A percentile compares a stretch with the other conserved stretches of the same genome.
phyloP scores from a whole-genome alignment of 1,140 invertebrate genomes.

The Mizuhopecten yessoensis region DNA sequence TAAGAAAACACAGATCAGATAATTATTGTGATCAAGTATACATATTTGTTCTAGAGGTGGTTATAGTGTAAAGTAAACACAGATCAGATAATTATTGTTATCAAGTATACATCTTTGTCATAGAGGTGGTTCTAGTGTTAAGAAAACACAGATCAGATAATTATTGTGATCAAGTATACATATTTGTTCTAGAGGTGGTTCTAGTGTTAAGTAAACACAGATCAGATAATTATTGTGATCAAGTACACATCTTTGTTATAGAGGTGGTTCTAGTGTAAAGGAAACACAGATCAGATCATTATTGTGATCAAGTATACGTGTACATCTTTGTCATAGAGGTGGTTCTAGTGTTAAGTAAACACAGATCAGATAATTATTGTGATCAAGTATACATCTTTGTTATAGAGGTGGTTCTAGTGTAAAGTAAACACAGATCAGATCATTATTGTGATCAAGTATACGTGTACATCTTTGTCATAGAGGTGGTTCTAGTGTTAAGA shows the following conservation, averaged over 20 bases:
- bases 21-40: no score
- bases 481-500: neutral
- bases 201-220: neutral
- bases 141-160: no score
- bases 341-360: neutral
- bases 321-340: neutral
- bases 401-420: neutral
- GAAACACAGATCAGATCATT: no score
- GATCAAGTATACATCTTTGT: neutral
- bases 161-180: neutral
- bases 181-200: neutral
- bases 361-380: no score
- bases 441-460: neutral
- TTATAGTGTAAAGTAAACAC: neutral
- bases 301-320: no score
- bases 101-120: neutral
- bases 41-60: neutral
- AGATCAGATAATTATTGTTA: no score
- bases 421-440: neutral
- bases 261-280: neutral
- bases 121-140: neutral
- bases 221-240: no score
- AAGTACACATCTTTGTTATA: neutral
- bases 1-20: no score
- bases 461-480: neutral